Evolutionary conservation across 2,888 invertebrate species (phyloP), one percentile per base, ranked within the genome.

Genomic region (Pandemis heparana): DNA sequence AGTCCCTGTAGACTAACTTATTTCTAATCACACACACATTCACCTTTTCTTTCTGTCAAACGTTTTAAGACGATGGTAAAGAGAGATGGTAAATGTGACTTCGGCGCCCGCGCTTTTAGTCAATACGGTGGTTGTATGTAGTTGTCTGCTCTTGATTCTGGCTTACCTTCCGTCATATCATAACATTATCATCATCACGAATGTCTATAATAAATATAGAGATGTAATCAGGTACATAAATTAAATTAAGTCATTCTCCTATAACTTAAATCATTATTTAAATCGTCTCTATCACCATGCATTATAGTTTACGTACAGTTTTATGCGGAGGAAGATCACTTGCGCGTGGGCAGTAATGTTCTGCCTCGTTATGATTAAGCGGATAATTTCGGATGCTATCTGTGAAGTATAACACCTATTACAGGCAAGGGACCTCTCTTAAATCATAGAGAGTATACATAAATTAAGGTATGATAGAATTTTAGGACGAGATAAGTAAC

Each of bases 351-450:
- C 83, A 78, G 83, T 87, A 87, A 80, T 84, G 81, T 76, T 82
- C 70, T 72, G 79, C 76, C 83, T 85, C 80, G 85, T 87, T 88
- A 86, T 86, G 87, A 88, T 87, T 87, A 88, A 87, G 77, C 83
- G 85, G 84, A 85, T 85, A 85, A 87, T 87, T 89, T 88, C 77
- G 83, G 86, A 81, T 79, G 82, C 82, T 85, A 83, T 83, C 82
- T 82, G 80, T 85, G 82, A 85, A 79, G 76, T 76, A 81, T 79
- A 79, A 77, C 78, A 75, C 78, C 81, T 80, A 86, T 85, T 85
- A 83, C 74, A 79, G 61, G 78, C 78, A 76, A 80, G 80, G 75
- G 71, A 62, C 73, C 70, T 77, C 70, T 74, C 48, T 43, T 38
- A 64, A 72, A 16, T 59, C 59, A 41, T 65, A 61, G 70, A 65